Base-by-base conservation (phyloP, 2,888 invertebrate species). In the Penaeus monodon region DNA sequence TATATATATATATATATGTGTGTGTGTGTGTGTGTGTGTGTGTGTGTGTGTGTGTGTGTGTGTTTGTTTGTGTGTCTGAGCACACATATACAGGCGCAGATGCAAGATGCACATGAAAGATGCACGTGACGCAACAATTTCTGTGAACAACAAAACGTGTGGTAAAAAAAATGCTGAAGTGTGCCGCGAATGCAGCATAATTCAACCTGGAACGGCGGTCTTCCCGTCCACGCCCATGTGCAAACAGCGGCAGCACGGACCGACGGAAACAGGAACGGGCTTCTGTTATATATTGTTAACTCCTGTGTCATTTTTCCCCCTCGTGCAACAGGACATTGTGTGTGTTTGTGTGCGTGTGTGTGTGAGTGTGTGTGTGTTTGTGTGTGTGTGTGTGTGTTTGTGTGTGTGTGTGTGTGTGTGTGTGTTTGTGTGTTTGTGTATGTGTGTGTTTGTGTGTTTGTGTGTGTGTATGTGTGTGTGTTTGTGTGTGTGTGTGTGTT, bases 261-360 rank as follows among this genome's bases (percentile, higher is more conserved):
- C 57, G 70, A 24, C 70, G 49, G 49, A 81, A 70, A 49, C 81
- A 68, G 8, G 68, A 81, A 81, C 44, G 81, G 57, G 81, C 81
- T 81, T 73, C 81, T 81, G 81, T 81, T 81, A 81, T 81, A 81
- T 81, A 81, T 70, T 81, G 70, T 57, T 44, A 29, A 66, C 81
- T 49, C 70, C 70, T 24, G 70, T 81, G 81, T 81, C 81, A 81
- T 81, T 70, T 70, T 49, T 81, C 81, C 70, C 70, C 70, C 57
- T 49, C 77, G 57, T 77, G 49, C 77, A 38, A 63, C 57, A 63
- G 77, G 63, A 63, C 77, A 27, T n/a, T n/a, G 77, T 49, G 57
- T 29, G 57, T 57, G 22, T 7, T 1, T 27, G 74, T 38, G 27
- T 29, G 74, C 29, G 24, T 24, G 81, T 68, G 66, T 44, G n/a